These are phyloP conservation scores for Lacanobia oleracea DNA, from an alignment of 2,888 invertebrate species.

Conservation along the genomic window DNA sequence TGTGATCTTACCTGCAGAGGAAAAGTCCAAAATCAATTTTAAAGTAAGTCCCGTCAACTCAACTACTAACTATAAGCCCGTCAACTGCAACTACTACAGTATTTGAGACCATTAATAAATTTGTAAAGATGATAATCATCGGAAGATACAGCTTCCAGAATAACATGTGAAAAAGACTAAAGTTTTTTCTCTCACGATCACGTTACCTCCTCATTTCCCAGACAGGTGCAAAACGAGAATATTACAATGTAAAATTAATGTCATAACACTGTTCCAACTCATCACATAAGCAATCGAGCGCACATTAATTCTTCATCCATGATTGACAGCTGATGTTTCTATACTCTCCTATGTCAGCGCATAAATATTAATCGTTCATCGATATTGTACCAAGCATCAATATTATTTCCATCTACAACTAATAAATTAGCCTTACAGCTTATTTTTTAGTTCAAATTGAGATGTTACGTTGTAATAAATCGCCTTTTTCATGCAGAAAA, in stretches of 20 bases:
- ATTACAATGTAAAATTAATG: conserved; percentile 56
- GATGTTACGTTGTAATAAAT: conserved; percentile 55
- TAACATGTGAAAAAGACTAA: background rate
- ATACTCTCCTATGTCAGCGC: conserved; percentile 70
- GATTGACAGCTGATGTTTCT: conserved; percentile 83
- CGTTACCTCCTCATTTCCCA: background rate
- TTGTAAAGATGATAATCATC: too few relatives aligned
- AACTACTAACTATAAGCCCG: too few relatives aligned
- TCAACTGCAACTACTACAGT: too few relatives aligned
- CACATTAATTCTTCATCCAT: conserved; percentile 75
- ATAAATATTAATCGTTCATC: conserved; percentile 75
- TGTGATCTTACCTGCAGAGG: background rate
- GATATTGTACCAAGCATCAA: conserved; percentile 56
- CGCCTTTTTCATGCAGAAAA: conserved; percentile 24
- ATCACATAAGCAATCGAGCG: conserved; percentile 62
- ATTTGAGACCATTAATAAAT: too few relatives aligned
- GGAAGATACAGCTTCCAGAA: too few relatives aligned
- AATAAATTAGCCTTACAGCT: conserved; percentile 60
- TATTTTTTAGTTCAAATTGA: conserved; percentile 59
- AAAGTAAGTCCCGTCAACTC: too few relatives aligned
- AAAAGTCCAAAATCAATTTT: too few relatives aligned
- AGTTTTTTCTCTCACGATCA: background rate
- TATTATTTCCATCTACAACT: conserved; percentile 62
- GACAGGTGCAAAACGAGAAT: conserved; percentile 34
- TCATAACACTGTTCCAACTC: conserved; percentile 47